Evolutionary conservation across 1,140 invertebrate species (phyloP), one percentile per base, ranked within the genome.

Genomic region (Lineus longissimus): DNA sequence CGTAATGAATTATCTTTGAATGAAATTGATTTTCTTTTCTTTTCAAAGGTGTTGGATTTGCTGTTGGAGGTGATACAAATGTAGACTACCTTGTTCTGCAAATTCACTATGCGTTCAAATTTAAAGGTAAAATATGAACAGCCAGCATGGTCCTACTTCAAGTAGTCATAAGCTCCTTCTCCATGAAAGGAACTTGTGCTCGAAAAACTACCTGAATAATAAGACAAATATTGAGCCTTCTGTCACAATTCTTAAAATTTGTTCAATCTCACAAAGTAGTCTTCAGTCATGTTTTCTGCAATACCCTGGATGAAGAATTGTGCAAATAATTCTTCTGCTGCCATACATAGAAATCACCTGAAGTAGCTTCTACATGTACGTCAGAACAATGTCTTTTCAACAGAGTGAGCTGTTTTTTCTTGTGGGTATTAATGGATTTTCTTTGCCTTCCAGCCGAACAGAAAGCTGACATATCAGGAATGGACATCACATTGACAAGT

Each of bases 61-160:
- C 80, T 70, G 80, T 87, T 40, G 86, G 86, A 9, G 79, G 77
- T 43, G 72, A 73, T 22, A 80, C 85, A 0, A 70, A 69, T 30
- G 82, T 86, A 58, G 78, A 83, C 58, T 85, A 85, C 65, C 72
- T 88, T 29, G 85, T 88, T 0, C 81, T 99, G 2, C 96, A 99
- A 84, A 92, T 99, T 1, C 95, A 98, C 81, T 98, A 98, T 78
- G 87, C 88, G 0, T 83, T 88, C 61, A 86, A 71, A 2, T 69
- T 76, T 23, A 73, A 66, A 31, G 71, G 77, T 70, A 72, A 19
- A n/a, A n/a, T n/a, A n/a, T 72, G 65, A 41, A 65, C 67, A n/a
- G 64, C 65, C 33, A 63, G 61, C 29, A 13, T 69, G 19, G 63
- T 63, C 51, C 55, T 62, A 1, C 66, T 67, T n/a, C n/a, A n/a